phyloP scores from a whole-genome alignment of 2,797 vertebrate species.

The Echiichthys vipera region DNA sequence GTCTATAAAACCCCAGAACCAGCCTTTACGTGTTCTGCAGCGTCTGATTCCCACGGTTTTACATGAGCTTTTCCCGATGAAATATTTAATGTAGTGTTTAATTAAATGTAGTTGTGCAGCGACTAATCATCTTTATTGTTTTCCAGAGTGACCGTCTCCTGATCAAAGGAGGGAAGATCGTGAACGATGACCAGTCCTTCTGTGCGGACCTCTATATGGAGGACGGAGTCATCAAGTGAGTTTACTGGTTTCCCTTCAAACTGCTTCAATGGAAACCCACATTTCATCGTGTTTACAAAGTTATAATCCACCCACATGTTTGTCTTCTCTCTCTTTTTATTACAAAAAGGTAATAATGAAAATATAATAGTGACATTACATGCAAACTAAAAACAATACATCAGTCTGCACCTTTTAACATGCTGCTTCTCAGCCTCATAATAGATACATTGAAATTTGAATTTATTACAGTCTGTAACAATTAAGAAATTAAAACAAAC shows the following conservation, averaged over 20 bases:
- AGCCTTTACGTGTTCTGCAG: background rate
- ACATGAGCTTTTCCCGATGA: background rate
- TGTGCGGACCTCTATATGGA: conserved; percentile 99
- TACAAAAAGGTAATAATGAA: background rate
- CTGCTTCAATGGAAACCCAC: background rate
- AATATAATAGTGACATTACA: background rate
- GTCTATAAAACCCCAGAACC: conserved; percentile 35
- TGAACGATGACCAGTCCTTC: conserved; percentile 99
- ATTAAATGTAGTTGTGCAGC: background rate
- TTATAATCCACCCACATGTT: background rate
- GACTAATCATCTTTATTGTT: conserved; percentile 31
- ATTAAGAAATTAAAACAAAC: no score
- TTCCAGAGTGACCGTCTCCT: conserved; percentile 95
- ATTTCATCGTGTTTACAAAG: background rate
- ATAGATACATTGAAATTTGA: background rate
- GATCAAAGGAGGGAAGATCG: conserved; percentile 98
- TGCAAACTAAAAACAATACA: background rate
- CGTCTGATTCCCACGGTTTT: conserved; percentile 12
- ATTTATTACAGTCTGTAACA: background rate
- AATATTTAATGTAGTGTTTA: background rate
- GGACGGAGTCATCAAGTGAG: conserved; percentile 99
- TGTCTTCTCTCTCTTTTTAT: background rate
- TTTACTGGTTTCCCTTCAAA: conserved; percentile 25
- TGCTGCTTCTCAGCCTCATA: background rate
- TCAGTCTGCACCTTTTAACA: background rate